phyloP scores from a whole-genome alignment of 2,113 vertebrate genomes.

The Salminus brasiliensis region DNA sequence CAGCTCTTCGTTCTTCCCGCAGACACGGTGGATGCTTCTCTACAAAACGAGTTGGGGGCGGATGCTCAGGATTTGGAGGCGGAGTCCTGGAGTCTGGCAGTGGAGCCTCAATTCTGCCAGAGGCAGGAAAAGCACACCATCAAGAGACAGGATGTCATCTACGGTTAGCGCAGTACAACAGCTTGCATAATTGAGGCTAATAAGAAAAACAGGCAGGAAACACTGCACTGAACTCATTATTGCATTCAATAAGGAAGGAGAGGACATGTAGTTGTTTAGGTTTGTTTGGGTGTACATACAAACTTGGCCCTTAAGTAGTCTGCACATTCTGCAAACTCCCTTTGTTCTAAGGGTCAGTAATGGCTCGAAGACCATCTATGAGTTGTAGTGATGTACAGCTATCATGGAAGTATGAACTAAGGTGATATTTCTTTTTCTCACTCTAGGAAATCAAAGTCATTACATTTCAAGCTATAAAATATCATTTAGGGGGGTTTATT shows the following conservation, averaged over 20 bases:
- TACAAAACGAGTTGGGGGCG: conserved; percentile 78
- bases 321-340: too few relatives aligned
- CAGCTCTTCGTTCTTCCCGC: neutral
- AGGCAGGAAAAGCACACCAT: conserved; percentile 85
- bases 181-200: neutral
- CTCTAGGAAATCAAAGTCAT: too few relatives aligned
- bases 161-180: conserved; percentile 72
- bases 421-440: too few relatives aligned
- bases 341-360: too few relatives aligned
- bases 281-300: neutral
- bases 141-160: conserved; percentile 96
- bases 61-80: conserved; percentile 86
- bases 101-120: conserved; percentile 87
- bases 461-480: too few relatives aligned
- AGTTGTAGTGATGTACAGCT: too few relatives aligned
- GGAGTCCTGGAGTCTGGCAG: conserved; percentile 90
- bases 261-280: neutral
- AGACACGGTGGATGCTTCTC: conserved; percentile 84
- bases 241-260: neutral
- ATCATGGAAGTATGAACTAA: too few relatives aligned
- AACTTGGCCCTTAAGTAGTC: neutral
- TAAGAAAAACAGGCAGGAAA: neutral
- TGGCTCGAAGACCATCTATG: too few relatives aligned
- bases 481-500: too few relatives aligned
- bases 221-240: too few relatives aligned